Conservation (phyloP, 2,113 vertebrate genomes). For the Poeciliopsis retropinna region DNA sequence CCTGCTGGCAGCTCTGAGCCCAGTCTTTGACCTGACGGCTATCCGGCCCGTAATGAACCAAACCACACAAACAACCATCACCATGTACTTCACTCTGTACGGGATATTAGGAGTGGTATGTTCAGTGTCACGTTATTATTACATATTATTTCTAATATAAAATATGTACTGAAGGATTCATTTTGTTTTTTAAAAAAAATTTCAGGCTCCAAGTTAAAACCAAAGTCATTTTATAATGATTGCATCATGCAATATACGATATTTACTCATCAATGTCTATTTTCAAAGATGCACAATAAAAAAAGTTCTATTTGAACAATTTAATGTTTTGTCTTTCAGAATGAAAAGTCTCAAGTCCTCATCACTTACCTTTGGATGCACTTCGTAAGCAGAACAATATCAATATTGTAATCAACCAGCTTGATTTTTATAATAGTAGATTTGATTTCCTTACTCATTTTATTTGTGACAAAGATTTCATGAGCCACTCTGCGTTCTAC, state of each 20-base stretch:
- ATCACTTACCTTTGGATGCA: slow-evolving; percentile 69
- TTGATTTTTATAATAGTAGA: not conserved
- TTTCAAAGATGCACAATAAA: not conserved
- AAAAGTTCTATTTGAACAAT: not conserved
- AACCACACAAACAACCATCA: slow-evolving; percentile 54
- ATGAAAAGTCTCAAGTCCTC: slow-evolving; percentile 78
- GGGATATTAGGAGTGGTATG: slow-evolving; percentile 80
- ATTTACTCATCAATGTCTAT: not conserved
- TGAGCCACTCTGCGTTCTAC: not conserved
- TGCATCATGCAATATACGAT: not conserved
- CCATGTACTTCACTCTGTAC: slow-evolving; percentile 61
- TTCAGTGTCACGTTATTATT: not conserved
- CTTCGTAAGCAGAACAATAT: slow-evolving; percentile 52
- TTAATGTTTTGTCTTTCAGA: slow-evolving; percentile 50
- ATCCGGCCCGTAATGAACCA: slow-evolving; percentile 71
- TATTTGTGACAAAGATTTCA: not conserved
- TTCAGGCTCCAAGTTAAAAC: not conserved
- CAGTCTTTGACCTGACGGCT: slow-evolving; percentile 43
- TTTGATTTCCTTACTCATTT: not conserved
- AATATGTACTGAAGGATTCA: too few species aligned
- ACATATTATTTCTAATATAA: not conserved
- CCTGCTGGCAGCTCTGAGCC: slow-evolving; percentile 64
- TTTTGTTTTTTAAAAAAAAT: not conserved
- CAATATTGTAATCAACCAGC: not conserved
- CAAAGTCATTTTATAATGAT: not conserved